Evolutionary conservation across 92 coral and sea anemone genomes (phyloP).

Genomic region (Epizoanthus rinbou): DNA sequence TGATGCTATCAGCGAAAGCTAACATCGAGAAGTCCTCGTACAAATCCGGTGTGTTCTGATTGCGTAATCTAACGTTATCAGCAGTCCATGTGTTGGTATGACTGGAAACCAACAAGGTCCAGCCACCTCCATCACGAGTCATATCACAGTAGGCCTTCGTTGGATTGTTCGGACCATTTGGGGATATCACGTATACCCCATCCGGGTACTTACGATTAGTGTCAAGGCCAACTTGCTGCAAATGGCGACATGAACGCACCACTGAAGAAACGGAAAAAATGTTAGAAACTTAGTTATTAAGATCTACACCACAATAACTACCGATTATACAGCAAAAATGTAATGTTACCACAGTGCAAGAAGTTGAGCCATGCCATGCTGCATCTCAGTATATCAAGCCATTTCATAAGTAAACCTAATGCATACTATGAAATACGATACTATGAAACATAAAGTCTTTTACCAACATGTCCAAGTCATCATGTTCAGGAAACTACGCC

Average conservation of each 20-base stretch:
- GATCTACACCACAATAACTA: too few relatives aligned
- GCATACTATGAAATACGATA: not conserved
- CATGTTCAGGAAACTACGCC: too few relatives aligned
- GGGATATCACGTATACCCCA: slow-evolving; percentile 73
- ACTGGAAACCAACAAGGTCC: slow-evolving; percentile 85
- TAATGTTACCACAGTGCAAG: too few relatives aligned
- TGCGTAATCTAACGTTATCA: slow-evolving; percentile 53
- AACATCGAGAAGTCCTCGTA: slow-evolving; percentile 70
- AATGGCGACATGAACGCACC: slow-evolving; percentile 67
- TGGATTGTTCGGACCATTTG: slow-evolving; percentile 56
- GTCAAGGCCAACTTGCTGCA: slow-evolving; percentile 46
- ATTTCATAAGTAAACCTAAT: too few relatives aligned
- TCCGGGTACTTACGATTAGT: slow-evolving; percentile 54
- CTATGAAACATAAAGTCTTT: not conserved
- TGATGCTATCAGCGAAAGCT: slow-evolving; percentile 68
- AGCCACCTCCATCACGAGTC: slow-evolving; percentile 91
- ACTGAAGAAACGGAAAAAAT: slow-evolving; percentile 14
- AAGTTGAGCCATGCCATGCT: too few relatives aligned
- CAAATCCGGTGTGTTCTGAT: slow-evolving; percentile 53
- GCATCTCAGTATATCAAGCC: too few relatives aligned
- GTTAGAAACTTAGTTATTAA: too few relatives aligned
- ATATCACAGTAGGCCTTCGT: slow-evolving; percentile 74
- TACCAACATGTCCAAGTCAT: not conserved
- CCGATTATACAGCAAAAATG: too few relatives aligned
- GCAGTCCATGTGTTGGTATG: slow-evolving; percentile 75